These are phyloP conservation scores for Neolamprologus toae DNA, from an alignment of 2,113 vertebrate species.

Conservation along the genomic window DNA sequence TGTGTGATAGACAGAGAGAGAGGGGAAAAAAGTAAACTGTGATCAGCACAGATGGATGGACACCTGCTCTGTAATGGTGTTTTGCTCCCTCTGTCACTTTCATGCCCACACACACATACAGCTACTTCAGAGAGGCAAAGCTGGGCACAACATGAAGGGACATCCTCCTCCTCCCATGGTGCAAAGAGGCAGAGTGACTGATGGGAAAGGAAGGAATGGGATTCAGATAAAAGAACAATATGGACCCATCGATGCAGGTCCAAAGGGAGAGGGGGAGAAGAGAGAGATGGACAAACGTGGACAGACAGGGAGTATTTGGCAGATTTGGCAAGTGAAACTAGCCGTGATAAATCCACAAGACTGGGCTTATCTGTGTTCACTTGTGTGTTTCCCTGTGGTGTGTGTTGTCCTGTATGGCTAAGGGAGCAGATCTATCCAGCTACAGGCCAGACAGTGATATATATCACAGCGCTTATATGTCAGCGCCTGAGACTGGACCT, in stretches of 20 bases:
- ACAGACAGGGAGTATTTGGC: constrained; percentile 26
- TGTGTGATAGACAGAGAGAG: neutral
- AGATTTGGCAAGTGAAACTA: constrained; percentile 21
- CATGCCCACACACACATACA: neutral
- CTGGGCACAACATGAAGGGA: constrained; percentile 59
- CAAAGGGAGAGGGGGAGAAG: constrained; percentile 2
- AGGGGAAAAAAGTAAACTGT: constrained; percentile 18
- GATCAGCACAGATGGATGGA: constrained; percentile 59
- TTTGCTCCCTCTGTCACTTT: constrained; percentile 29
- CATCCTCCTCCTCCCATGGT: constrained; percentile 32
- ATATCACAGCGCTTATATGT: neutral
- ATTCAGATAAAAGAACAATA: constrained; percentile 54
- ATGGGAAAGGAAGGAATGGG: constrained; percentile 48
- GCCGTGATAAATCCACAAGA: constrained; percentile 39
- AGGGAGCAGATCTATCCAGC: constrained; percentile 43
- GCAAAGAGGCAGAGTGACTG: constrained; percentile 32
- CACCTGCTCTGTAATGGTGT: constrained; percentile 64
- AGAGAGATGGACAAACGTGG: neutral
- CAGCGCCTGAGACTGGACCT: neutral
- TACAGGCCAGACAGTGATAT: constrained; percentile 39
- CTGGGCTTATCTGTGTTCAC: constrained; percentile 24
- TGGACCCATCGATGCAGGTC: constrained; percentile 24
- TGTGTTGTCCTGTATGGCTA: constrained; percentile 56
- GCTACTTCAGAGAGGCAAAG: constrained; percentile 50
- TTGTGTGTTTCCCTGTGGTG: constrained; percentile 52